Evolutionary conservation across 2,113 vertebrate genomes (phyloP).

Genomic region (Gambusia affinis): DNA sequence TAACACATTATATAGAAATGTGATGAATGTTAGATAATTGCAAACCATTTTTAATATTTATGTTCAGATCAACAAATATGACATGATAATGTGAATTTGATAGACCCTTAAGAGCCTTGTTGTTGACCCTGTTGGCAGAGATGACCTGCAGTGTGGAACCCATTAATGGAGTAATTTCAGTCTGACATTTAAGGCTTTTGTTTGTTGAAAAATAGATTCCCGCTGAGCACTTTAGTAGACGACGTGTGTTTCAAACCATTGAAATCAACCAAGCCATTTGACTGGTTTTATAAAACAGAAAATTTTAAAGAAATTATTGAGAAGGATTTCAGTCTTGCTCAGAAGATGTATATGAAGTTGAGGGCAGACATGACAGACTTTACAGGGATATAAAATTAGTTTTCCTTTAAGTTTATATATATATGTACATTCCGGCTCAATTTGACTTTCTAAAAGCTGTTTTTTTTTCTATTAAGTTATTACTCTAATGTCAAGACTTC

Average conservation of each 20-base stretch:
- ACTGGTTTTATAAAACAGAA: neutral
- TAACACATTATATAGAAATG: neutral
- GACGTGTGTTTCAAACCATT: neutral
- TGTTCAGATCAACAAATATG: neutral
- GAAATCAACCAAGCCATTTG: neutral
- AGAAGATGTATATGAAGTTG: too few species aligned
- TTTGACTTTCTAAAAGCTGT: neutral
- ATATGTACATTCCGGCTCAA: neutral
- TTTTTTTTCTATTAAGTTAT: conserved; percentile 7
- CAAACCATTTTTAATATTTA: neutral
- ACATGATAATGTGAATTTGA: neutral
- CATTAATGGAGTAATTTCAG: neutral
- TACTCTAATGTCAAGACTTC: conserved; percentile 19
- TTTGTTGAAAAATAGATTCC: neutral
- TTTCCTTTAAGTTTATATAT: too few species aligned
- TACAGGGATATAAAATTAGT: too few species aligned
- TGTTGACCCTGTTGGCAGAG: neutral
- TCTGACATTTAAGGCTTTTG: neutral
- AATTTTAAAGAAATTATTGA: neutral
- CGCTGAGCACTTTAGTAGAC: neutral
- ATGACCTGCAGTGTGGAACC: neutral
- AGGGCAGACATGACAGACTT: too few species aligned
- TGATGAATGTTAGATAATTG: neutral
- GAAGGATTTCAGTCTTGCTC: neutral
- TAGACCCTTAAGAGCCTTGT: neutral